Percentiles rank a stretch among this genome's conserved stretches.
Conservation (phyloP, 53 echinoderm and acorn worm genomes). For the Temnopleurus reevesii region DNA sequence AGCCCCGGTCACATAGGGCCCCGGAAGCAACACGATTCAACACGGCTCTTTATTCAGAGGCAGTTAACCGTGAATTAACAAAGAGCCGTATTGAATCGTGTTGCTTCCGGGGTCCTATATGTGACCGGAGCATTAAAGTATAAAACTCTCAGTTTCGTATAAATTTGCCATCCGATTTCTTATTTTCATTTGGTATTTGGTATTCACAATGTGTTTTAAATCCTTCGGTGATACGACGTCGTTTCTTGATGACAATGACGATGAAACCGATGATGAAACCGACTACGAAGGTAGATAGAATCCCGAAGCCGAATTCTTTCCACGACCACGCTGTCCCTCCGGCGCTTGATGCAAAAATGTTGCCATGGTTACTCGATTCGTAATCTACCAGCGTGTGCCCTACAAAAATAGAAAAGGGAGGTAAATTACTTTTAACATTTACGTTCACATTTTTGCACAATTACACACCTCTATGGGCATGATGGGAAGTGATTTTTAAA, state of each 20-base stretch:
- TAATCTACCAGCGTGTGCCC: background rate
- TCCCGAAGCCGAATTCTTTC: background rate
- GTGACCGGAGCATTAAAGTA: no score
- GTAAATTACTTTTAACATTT: background rate
- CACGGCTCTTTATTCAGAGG: no score
- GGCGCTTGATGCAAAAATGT: background rate
- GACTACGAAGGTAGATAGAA: background rate
- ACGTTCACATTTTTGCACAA: background rate
- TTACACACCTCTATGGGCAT: no score
- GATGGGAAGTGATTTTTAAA: no score
- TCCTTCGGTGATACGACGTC: background rate
- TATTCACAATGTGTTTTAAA: background rate
- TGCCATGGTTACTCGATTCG: background rate
- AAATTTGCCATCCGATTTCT: no score
- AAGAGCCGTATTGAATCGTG: no score
- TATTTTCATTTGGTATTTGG: background rate
- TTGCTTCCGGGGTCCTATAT: no score
- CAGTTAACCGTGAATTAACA: no score
- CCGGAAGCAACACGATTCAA: no score
- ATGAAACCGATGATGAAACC: background rate
- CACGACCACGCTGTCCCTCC: background rate
- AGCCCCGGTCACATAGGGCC: no score
- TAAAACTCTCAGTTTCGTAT: no score
- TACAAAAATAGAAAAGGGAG: background rate
- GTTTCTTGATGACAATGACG: background rate